These are phyloP conservation scores for Dolichallabes microphthalmus DNA, from an alignment of 2,113 vertebrate genomes.

Conservation along the genomic window DNA sequence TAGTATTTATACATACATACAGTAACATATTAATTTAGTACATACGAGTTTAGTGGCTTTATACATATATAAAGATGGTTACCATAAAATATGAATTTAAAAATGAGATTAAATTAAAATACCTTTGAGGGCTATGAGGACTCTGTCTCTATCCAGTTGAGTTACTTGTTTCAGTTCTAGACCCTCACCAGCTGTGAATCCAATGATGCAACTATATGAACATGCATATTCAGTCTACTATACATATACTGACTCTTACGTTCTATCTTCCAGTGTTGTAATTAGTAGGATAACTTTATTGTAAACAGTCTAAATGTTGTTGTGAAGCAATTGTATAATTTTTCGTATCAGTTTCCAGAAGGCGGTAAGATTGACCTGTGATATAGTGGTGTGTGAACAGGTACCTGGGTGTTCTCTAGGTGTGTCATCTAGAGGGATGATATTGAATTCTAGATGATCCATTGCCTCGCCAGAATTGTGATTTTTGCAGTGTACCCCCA, in stretches of 20 bases:
- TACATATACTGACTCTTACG: neutral
- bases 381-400: neutral
- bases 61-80: neutral
- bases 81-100: neutral
- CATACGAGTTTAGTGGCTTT: too few relatives aligned
- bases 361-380: neutral
- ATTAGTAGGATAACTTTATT: neutral
- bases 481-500: conserved; percentile 41
- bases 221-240: neutral
- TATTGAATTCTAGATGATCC: conserved; percentile 77
- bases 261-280: neutral
- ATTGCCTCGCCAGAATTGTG: conserved; percentile 64
- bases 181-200: conserved; percentile 62
- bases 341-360: neutral
- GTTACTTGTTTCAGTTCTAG: conserved; percentile 69
- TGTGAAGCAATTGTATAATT: neutral
- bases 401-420: conserved; percentile 40
- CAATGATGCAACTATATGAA: conserved; percentile 12
- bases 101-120: conserved; percentile 51
- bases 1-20: neutral
- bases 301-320: neutral
- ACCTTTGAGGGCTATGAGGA: conserved; percentile 74
- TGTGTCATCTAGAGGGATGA: conserved; percentile 72
- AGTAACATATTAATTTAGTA: too few relatives aligned
- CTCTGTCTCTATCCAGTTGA: conserved; percentile 75